These are phyloP conservation scores for Heliconius hortense DNA, from an alignment of 2,888 invertebrate genomes.

Conservation along the genomic window DNA sequence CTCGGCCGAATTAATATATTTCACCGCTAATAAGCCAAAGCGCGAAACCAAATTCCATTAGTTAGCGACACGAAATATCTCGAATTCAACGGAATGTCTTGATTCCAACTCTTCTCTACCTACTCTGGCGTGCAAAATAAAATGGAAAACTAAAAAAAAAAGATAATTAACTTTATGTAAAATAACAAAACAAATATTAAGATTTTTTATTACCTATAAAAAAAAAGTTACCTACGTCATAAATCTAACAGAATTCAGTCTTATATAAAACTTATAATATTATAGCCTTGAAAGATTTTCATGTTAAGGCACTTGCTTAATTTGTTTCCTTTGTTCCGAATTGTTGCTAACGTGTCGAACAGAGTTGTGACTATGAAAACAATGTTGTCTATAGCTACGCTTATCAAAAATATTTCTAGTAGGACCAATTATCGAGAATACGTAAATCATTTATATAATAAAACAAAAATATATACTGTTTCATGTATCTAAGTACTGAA, in stretches of 20 bases:
- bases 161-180: not conserved
- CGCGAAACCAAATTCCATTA: too few species aligned
- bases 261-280: too few species aligned
- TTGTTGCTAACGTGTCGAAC: not conserved
- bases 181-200: not conserved
- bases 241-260: not conserved
- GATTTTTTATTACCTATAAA: not conserved
- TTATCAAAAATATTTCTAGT: conserved; percentile 12
- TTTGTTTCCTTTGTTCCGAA: not conserved
- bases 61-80: too few species aligned
- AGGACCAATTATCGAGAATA: conserved; percentile 7
- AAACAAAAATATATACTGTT: not conserved
- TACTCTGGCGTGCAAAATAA: not conserved
- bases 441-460: conserved; percentile 5
- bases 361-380: not conserved
- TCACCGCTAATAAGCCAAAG: too few species aligned
- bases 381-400: not conserved
- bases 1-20: too few species aligned
- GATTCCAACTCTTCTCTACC: too few species aligned
- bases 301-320: not conserved
- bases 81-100: too few species aligned
- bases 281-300: not conserved
- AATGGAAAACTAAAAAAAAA: not conserved
- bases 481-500: not conserved
- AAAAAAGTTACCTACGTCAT: not conserved